Percentiles rank a stretch among this genome's conserved stretches.
Evolutionary conservation across 2,797 vertebrate species (phyloP).

Genomic region (Rhabdomys pumilio): DNA sequence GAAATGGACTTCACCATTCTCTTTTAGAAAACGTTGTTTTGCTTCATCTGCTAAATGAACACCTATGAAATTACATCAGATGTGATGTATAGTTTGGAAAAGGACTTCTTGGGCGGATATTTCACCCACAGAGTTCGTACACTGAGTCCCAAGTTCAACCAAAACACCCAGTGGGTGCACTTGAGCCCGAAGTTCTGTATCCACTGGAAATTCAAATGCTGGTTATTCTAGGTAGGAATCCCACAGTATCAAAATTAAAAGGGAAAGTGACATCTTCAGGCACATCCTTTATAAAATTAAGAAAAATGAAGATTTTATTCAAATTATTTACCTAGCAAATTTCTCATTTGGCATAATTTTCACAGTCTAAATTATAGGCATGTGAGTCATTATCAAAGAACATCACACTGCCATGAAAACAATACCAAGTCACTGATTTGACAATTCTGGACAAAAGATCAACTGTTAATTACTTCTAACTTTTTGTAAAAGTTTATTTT

Average conservation of each 20-base stretch:
- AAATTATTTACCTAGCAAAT: constrained; percentile 36
- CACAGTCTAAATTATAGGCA: constrained; percentile 9
- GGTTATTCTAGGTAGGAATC: not conserved
- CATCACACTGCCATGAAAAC: constrained; percentile 4
- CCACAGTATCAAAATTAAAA: not conserved
- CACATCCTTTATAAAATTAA: constrained; percentile 13
- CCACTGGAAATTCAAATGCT: constrained; percentile 39
- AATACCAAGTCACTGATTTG: not conserved
- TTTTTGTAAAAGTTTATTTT: not conserved
- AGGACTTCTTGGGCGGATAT: constrained; percentile 50
- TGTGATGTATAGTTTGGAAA: constrained; percentile 18
- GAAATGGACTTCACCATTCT: constrained; percentile 12
- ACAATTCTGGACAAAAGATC: constrained; percentile 36
- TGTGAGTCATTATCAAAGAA: constrained; percentile 24
- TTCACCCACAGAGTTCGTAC: not conserved
- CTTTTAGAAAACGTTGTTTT: constrained; percentile 38
- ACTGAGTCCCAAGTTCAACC: not conserved
- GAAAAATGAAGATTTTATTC: not conserved
- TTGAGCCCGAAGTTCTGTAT: constrained; percentile 19
- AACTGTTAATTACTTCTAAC: constrained; percentile 20
- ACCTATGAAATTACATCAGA: not conserved
- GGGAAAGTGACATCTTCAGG: not conserved
- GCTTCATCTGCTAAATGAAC: constrained; percentile 63
- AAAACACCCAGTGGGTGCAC: not conserved
- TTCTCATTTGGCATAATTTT: not conserved